Evolutionary conservation across 1,140 invertebrate genomes (phyloP).

Genomic region (Brachionus manjavacas): DNA sequence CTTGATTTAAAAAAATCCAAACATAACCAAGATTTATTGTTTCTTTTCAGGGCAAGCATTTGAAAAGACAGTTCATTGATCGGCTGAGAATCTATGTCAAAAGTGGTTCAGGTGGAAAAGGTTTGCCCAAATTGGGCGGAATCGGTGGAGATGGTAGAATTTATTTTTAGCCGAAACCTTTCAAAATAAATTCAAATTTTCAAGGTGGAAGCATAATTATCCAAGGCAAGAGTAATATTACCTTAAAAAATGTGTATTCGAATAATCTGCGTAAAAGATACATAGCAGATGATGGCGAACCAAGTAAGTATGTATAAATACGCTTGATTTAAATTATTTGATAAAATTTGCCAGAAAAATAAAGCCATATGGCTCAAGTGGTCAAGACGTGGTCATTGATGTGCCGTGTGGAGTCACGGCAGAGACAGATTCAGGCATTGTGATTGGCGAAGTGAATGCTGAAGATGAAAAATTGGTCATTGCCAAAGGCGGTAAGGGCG

Average conservation of each 20-base stretch:
- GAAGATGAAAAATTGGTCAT: conserved; percentile 13
- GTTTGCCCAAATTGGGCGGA: conserved; percentile 16
- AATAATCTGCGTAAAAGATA: conserved; percentile 32
- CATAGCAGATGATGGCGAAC: conserved; percentile 32
- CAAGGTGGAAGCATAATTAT: conserved; percentile 32
- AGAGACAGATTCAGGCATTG: not conserved
- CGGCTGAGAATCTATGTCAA: conserved; percentile 12
- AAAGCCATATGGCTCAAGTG: not conserved
- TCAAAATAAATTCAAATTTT: not conserved
- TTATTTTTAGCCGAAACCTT: not conserved
- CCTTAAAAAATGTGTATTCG: conserved; percentile 28
- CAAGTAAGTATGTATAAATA: conserved; percentile 11
- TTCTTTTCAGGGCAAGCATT: conserved; percentile 29
- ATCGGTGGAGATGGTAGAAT: conserved; percentile 40
- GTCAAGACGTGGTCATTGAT: not conserved
- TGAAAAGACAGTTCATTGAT: conserved; percentile 34
- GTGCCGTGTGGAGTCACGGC: conserved; percentile 30
- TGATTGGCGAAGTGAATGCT: conserved; percentile 33
- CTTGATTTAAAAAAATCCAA: not conserved
- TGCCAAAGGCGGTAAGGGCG: conserved; percentile 59
- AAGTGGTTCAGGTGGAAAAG: conserved; percentile 40
- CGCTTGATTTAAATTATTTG: not conserved
- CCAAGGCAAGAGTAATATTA: conserved; percentile 18
- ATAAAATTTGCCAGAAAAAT: conserved; percentile 24
- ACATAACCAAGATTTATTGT: not conserved